phyloP scores from a whole-genome alignment of 2,888 invertebrate genomes.

The Rugalucina vietnamica region DNA sequence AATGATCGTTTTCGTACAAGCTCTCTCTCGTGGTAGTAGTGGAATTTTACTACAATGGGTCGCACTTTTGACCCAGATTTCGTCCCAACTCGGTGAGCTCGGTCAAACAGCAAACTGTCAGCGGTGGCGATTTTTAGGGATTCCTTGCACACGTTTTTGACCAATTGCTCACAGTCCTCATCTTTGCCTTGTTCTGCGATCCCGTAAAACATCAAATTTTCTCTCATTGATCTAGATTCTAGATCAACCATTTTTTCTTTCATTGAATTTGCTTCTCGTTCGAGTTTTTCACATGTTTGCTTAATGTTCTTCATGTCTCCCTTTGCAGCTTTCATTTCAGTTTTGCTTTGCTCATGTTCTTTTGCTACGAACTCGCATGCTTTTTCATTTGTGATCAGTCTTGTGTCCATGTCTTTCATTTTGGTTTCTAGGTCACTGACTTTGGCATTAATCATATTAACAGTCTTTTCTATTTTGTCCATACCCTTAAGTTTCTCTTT shows the following conservation, averaged over 20 bases:
- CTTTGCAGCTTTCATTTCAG: conserved; percentile 12
- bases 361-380: conserved; percentile 2
- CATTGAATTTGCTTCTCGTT: not conserved
- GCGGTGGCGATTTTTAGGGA: not conserved
- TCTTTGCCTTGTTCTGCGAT: not conserved
- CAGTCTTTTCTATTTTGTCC: conserved; percentile 35
- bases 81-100: conserved; percentile 19
- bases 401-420: conserved; percentile 11
- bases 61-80: not conserved
- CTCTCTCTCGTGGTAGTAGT: conserved; percentile 1
- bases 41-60: not conserved
- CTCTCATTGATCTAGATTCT: conserved; percentile 15
- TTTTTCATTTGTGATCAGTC: conserved; percentile 22
- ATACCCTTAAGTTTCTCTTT: conserved; percentile 15
- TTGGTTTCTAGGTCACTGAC: conserved; percentile 25
- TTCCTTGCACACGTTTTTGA: conserved; percentile 15
- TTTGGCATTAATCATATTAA: conserved; percentile 24
- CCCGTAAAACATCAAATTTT: conserved; percentile 23
- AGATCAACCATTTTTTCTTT: conserved; percentile 8
- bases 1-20: conserved; percentile 1
- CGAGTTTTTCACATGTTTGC: not conserved
- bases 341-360: conserved; percentile 2
- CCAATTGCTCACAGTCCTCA: conserved; percentile 1
- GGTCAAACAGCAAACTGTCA: conserved; percentile 10
- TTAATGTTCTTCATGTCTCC: not conserved